Evolutionary conservation across 2,113 vertebrate species (phyloP).

Genomic region (Actinemys pallida): DNA sequence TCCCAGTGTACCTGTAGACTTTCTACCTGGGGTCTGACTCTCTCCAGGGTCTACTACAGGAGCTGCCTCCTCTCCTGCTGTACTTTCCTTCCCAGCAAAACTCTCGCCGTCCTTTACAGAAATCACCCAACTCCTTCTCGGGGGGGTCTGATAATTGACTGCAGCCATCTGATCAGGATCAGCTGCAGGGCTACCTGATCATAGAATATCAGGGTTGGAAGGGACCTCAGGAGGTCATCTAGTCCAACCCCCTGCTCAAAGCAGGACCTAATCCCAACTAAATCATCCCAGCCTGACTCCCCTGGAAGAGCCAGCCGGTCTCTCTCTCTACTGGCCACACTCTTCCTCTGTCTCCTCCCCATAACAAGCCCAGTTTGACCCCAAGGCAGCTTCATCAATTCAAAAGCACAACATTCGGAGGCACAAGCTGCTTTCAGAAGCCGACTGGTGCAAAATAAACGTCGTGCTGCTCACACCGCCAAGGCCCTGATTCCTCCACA

Average conservation of each 20-base stretch:
- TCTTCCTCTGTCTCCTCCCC: background rate
- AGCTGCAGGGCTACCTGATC: background rate
- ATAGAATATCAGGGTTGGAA: too few relatives aligned
- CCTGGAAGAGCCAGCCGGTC: background rate
- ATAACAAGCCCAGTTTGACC: background rate
- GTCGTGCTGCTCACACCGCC: background rate
- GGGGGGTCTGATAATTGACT: background rate
- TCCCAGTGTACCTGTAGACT: background rate
- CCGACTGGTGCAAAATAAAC: background rate
- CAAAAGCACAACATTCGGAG: background rate
- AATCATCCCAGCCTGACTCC: background rate
- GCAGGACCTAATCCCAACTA: too few relatives aligned
- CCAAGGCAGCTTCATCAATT: background rate
- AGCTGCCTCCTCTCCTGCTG: background rate
- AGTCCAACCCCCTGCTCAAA: too few relatives aligned
- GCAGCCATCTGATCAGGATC: background rate
- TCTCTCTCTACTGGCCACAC: background rate
- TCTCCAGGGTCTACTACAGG: background rate
- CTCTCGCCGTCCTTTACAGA: background rate
- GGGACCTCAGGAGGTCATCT: too few relatives aligned
- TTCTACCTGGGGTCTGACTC: background rate
- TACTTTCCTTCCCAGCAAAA: background rate
- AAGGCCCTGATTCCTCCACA: background rate
- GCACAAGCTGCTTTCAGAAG: background rate
- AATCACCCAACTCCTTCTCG: background rate